Evolutionary conservation across 2,797 vertebrate genomes (phyloP), one percentile per base, ranked within the genome.

Genomic region (Helicolenus hilgendorfi): DNA sequence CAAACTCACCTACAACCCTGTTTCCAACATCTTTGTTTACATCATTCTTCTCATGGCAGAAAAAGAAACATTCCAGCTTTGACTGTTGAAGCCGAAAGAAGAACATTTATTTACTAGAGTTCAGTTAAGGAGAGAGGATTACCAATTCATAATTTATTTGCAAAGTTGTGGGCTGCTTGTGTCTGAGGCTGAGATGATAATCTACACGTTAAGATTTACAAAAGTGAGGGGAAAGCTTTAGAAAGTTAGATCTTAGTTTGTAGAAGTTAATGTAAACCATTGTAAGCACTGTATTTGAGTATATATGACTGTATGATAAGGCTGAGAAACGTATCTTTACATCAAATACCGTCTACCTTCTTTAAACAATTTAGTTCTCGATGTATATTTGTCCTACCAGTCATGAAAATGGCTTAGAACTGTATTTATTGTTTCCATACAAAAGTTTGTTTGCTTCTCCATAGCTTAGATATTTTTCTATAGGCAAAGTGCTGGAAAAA

Each of bases 41-140:
- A 31, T 36, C 62, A 4, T 11, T 38, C 14, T 41, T 1, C 4
- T 60, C 11, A 18, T 56, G 2, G 3, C 11, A 65, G 15, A 38
- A 78, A 60, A 49, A 20, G 8, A 33, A 38, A 27, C 7, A 36
- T 62, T 45, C 4, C 31, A 27, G 35, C 4, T 81, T 55, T 70
- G 35, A 81, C 22, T 6, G 11, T 35, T 79, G 2, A 69, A 26
- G 26, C 58, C 49, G 56, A 59, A 70, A 74, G 8, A 45, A 5
- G 72, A 89, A 60, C 63, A 83, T 72, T 89, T 58, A 86, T 87
- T 89, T 58, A 74, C 63, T 4, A 29, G 35, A 49, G 49, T 7
- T 70, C 62, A 20, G 59, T 68, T 59, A 55, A 77, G n/a, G 26
- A 79, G 26, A 77, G 11, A 59, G 20, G 11, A 64, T 11, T 0